phyloP scores from a whole-genome alignment of 2,888 invertebrate species.

The Tetragnatha montana region DNA sequence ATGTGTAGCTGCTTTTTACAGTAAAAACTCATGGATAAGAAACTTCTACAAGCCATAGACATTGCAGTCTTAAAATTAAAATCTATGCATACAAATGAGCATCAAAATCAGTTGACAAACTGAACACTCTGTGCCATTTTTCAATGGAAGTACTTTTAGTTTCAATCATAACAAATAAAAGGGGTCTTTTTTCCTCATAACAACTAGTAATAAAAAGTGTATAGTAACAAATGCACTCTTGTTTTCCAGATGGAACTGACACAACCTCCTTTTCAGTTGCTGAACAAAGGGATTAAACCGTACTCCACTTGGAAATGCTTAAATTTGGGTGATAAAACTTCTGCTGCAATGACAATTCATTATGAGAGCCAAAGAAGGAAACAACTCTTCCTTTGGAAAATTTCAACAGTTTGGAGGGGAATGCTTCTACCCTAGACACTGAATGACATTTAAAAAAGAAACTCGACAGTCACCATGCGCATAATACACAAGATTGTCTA shows the following conservation, averaged over 20 bases:
- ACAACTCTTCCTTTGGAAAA: not conserved
- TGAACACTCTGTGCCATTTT: not conserved
- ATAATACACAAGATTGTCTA: conserved; percentile 66
- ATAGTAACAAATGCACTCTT: conserved; percentile 50
- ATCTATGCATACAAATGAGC: not conserved
- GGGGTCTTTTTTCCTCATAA: conserved; percentile 11
- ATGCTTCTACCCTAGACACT: conserved; percentile 54
- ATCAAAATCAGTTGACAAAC: not conserved
- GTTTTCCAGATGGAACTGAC: not conserved
- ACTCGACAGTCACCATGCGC: conserved; percentile 30
- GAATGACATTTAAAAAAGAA: conserved; percentile 50
- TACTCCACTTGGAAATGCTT: conserved; percentile 3
- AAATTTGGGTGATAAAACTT: conserved; percentile 9
- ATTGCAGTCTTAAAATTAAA: not conserved
- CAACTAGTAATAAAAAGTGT: conserved; percentile 44
- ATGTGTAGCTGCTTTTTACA: not conserved
- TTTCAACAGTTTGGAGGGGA: conserved; percentile 28
- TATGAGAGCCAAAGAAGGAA: not conserved
- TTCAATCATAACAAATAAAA: conserved; percentile 20
- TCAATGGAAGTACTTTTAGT: not conserved
- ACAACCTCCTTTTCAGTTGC: conserved; percentile 1
- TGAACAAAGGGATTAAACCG: conserved; percentile 26
- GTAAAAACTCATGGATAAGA: not conserved
- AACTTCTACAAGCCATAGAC: not conserved
- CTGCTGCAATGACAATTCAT: not conserved